Percentiles rank a stretch among this genome's conserved stretches.
Evolutionary conservation across 1,140 invertebrate genomes (phyloP).

Genomic region (Leptopilina boulardi): DNA sequence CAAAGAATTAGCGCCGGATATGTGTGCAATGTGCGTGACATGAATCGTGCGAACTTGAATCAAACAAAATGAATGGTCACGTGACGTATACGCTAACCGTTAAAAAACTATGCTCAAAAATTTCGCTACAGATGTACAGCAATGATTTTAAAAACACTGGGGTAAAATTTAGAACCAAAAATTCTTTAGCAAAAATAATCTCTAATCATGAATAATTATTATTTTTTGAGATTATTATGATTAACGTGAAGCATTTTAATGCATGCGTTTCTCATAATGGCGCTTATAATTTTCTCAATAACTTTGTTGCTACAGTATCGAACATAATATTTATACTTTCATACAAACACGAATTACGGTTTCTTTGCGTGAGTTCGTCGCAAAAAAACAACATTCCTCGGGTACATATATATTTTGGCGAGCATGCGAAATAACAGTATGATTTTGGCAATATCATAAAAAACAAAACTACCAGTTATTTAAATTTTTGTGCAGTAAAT

Average conservation of each 20-base stretch:
- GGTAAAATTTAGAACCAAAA: background rate
- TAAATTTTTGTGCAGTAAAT: background rate
- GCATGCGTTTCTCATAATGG: background rate
- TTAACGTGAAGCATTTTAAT: background rate
- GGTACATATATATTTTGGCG: background rate
- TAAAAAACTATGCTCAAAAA: constrained; percentile 5
- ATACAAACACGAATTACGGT: background rate
- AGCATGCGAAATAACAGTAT: background rate
- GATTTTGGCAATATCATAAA: no score
- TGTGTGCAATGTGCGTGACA: constrained; percentile 55
- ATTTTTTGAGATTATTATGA: background rate
- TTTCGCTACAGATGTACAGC: background rate
- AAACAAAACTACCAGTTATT: no score
- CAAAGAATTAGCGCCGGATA: constrained; percentile 56
- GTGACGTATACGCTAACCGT: background rate
- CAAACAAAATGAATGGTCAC: background rate
- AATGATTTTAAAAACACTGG: background rate
- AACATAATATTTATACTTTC: background rate
- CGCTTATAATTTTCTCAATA: background rate
- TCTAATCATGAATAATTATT: no score
- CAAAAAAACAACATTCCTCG: background rate
- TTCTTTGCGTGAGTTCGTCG: background rate
- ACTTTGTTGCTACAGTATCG: background rate
- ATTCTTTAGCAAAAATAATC: background rate
- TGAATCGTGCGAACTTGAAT: constrained; percentile 40